phyloP scores from a whole-genome alignment of 2,888 invertebrate species.

The Stenolophus ochropezus region DNA sequence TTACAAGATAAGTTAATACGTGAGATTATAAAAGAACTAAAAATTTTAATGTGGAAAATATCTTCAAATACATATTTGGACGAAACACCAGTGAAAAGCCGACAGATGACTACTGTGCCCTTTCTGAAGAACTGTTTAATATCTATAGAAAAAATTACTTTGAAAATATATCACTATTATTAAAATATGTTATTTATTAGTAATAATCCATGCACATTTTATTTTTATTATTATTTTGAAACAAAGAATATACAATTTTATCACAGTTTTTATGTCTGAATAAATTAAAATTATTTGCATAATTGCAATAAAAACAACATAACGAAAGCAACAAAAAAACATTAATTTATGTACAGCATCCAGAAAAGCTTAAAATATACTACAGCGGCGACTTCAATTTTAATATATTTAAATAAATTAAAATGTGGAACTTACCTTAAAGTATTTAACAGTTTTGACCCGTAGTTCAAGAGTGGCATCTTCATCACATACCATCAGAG shows the following conservation, averaged over 20 bases:
- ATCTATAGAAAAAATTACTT: slow-evolving; percentile 1
- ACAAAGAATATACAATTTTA: too few relatives aligned
- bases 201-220: background rate
- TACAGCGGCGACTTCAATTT: too few relatives aligned
- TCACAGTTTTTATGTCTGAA: too few relatives aligned
- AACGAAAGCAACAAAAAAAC: too few relatives aligned
- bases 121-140: background rate
- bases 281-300: too few relatives aligned
- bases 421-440: slow-evolving; percentile 74
- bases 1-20: too few relatives aligned
- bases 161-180: background rate
- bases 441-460: slow-evolving; percentile 99
- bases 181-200: background rate
- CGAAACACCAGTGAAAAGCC: background rate
- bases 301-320: too few relatives aligned
- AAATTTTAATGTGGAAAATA: background rate
- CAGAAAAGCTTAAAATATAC: too few relatives aligned
- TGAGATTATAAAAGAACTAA: background rate
- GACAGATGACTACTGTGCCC: background rate
- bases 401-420: background rate
- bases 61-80: background rate
- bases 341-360: too few relatives aligned
- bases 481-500: slow-evolving; percentile 97
- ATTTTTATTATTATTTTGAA: background rate
- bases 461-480: slow-evolving; percentile 97